Base-by-base conservation (phyloP, 2,888 invertebrate genomes). In the Julus scanicus region DNA sequence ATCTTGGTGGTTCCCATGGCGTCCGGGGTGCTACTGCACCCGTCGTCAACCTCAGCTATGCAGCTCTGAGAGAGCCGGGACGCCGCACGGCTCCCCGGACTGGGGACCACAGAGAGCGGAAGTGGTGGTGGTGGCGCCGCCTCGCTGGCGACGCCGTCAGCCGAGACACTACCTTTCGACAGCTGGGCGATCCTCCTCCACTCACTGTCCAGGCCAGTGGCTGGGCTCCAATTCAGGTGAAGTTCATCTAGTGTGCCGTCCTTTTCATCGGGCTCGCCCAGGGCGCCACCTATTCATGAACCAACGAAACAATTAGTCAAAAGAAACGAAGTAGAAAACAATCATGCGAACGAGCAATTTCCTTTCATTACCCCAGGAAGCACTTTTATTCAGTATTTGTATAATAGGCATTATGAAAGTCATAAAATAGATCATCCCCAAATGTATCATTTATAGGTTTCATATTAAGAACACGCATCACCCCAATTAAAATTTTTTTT, bases 141-240 rank as follows among this genome's bases (percentile, higher is more conserved):
- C 63, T 63, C n/a, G 63, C n/a, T 11, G 53, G 84, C 84, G n/a
- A 84, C 84, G 40, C 17, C 40, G 13, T 83, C 37, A 13, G 11
- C 83, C 44, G 20, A 39, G 86, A 48, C 48, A 13, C 49, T 17
- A 11, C 4, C 20, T 29, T 48, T 48, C 49, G 86, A 13, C 86
- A 11, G 17, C 49, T 86, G 86, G 37, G 84, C 13, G n/a, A 63
- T 63, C n/a, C 63, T 17, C n/a, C 63, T 63, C 63, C 63, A 63
- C 8, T 63, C 63, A n/a, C 17, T 63, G 63, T 63, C 63, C 63
- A 63, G 17, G n/a, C 63, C 63, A 2, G 63, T 63, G n/a, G 2
- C 63, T 2, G 63, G 63, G n/a, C n/a, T 63, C 63, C 63, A 63
- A n/a, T 63, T 63, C 63, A 63, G 63, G 63, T 63, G 63, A 5